phyloP scores from a whole-genome alignment of 2,113 vertebrate genomes.

The Ctenodactylus gundi region DNA sequence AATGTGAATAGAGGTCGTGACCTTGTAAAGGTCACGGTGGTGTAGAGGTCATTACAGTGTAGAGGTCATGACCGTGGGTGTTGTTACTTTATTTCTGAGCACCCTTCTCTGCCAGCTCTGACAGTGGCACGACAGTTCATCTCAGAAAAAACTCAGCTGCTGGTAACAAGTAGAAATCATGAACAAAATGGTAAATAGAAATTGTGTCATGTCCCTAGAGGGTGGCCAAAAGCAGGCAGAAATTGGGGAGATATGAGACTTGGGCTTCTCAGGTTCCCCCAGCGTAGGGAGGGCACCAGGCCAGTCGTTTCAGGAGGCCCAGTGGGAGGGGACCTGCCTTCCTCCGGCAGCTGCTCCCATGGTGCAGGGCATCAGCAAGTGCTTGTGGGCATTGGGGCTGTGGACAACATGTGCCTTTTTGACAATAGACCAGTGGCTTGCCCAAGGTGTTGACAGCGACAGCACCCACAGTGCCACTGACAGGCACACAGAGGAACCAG shows the following conservation, averaged over 20 bases:
- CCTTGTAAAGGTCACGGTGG: no score
- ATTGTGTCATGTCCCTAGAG: background rate
- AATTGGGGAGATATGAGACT: background rate
- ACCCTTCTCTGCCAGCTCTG: background rate
- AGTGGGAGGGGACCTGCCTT: background rate
- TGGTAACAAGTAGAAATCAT: background rate
- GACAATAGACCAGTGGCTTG: no score
- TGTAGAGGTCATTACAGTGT: background rate
- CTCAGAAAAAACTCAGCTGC: background rate
- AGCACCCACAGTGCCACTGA: background rate
- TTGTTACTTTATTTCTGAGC: background rate
- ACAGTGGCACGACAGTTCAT: background rate
- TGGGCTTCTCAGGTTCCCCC: background rate
- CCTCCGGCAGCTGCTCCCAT: background rate
- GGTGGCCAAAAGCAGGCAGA: background rate
- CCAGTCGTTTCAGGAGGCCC: no score
- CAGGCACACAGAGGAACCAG: background rate
- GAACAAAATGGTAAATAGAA: background rate
- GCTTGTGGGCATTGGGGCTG: background rate
- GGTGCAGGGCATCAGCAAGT: background rate
- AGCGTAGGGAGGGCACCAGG: no score
- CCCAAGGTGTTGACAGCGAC: no score
- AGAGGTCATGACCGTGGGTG: background rate
- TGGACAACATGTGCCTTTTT: no score
- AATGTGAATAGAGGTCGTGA: background rate